A percentile compares a stretch with the other conserved stretches of the same genome.
Evolutionary conservation across 2,797 vertebrate genomes (phyloP).

Genomic region (Notolabrus celidotus): DNA sequence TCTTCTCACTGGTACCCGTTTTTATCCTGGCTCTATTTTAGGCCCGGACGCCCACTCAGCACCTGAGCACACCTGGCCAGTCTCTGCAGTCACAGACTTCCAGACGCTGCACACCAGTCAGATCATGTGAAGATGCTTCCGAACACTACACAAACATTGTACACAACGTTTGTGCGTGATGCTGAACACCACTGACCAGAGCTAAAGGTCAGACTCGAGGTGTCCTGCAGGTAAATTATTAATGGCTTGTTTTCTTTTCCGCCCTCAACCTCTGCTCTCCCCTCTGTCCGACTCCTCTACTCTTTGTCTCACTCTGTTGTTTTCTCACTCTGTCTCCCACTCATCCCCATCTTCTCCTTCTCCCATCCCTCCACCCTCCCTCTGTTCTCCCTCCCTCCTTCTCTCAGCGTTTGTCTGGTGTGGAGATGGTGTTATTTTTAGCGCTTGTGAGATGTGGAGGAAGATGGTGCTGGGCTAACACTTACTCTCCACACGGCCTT

Average conservation of each 20-base stretch:
- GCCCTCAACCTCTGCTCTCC: constrained; percentile 36
- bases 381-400: constrained; percentile 19
- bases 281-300: constrained; percentile 31
- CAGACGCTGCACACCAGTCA: not conserved
- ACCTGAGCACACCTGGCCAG: constrained; percentile 34
- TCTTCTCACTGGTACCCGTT: not conserved
- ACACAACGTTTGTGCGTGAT: constrained; percentile 38
- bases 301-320: constrained; percentile 31
- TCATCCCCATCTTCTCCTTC: constrained; percentile 32
- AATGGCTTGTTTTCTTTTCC: constrained; percentile 67
- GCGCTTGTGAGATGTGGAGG: constrained; percentile 55
- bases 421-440: constrained; percentile 74
- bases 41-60: not conserved
- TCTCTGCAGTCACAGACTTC: not conserved
- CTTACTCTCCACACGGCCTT: constrained; percentile 62
- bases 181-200: constrained; percentile 56
- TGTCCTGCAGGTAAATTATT: constrained; percentile 77
- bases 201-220: constrained; percentile 68
- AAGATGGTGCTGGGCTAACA: constrained; percentile 60
- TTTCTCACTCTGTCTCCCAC: constrained; percentile 35
- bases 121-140: constrained; percentile 28
- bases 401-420: constrained; percentile 42
- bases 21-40: constrained; percentile 10
- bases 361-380: constrained; percentile 9
- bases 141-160: constrained; percentile 6